These are phyloP conservation scores for Leuciscus idus DNA, from an alignment of 2,113 vertebrate genomes.

Conservation along the genomic window DNA sequence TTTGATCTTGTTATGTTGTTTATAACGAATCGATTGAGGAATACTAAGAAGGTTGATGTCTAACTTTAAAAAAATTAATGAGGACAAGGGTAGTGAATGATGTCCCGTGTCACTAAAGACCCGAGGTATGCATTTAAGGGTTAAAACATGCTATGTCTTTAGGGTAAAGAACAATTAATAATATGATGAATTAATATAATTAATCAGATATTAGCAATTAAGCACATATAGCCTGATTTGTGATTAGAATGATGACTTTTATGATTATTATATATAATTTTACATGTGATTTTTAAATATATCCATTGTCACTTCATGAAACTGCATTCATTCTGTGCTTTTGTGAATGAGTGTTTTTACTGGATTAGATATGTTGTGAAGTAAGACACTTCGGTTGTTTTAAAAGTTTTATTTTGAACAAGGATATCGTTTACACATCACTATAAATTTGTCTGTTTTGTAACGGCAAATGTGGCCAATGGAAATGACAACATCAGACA, in stretches of 20 bases:
- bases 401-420: conserved; percentile 16
- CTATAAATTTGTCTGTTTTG: not conserved
- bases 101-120: too few species aligned
- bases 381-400: not conserved
- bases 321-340: not conserved
- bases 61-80: too few species aligned
- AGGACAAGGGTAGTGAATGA: too few species aligned
- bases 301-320: not conserved
- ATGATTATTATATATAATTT: too few species aligned
- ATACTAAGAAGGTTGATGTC: too few species aligned
- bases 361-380: not conserved
- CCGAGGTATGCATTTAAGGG: not conserved
- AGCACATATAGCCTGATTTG: too few species aligned
- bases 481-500: not conserved
- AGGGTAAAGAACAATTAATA: not conserved
- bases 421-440: conserved; percentile 4
- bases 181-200: too few species aligned
- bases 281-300: too few species aligned
- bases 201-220: too few species aligned
- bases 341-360: not conserved
- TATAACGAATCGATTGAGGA: too few species aligned
- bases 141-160: not conserved
- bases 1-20: too few species aligned
- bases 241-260: too few species aligned
- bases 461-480: not conserved